Conservation (phyloP, 2,113 vertebrate genomes). For the Sinocyclocheilus anophthalmus region DNA sequence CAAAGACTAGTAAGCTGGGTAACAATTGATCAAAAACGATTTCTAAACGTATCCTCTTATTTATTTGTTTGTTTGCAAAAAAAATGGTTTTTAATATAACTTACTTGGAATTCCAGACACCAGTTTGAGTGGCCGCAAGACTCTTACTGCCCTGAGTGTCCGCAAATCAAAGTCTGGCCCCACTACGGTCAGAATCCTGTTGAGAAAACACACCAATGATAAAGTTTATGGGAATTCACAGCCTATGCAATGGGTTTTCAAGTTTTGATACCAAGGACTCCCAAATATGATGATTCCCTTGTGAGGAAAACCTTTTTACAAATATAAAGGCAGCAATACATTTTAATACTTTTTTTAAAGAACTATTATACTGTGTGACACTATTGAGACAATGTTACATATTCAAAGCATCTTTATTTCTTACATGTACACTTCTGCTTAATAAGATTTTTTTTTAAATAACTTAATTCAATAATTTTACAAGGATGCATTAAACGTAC, state of each 20-base stretch:
- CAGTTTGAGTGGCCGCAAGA: slow-evolving; percentile 92
- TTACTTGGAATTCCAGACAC: slow-evolving; percentile 98
- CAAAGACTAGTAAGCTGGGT: background rate
- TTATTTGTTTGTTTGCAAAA: background rate
- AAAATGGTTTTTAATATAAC: slow-evolving; percentile 57
- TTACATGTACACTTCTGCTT: no score
- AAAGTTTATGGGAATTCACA: background rate
- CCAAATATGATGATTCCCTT: background rate
- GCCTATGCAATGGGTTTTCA: no score
- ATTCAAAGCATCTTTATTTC: no score
- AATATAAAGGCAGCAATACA: background rate
- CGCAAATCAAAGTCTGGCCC: slow-evolving; percentile 93
- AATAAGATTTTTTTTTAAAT: no score
- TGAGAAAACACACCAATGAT: slow-evolving; percentile 45
- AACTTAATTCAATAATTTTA: no score
- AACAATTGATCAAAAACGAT: background rate
- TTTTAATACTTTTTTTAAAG: background rate
- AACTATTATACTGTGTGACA: background rate
- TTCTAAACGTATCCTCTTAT: background rate
- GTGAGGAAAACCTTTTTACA: no score
- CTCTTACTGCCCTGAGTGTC: slow-evolving; percentile 90
- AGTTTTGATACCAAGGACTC: no score
- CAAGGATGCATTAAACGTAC: background rate
- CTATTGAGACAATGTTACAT: background rate
- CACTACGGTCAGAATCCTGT: slow-evolving; percentile 91